phyloP scores from a whole-genome alignment of 2,888 invertebrate genomes.

The Latrodectus hesperus region DNA sequence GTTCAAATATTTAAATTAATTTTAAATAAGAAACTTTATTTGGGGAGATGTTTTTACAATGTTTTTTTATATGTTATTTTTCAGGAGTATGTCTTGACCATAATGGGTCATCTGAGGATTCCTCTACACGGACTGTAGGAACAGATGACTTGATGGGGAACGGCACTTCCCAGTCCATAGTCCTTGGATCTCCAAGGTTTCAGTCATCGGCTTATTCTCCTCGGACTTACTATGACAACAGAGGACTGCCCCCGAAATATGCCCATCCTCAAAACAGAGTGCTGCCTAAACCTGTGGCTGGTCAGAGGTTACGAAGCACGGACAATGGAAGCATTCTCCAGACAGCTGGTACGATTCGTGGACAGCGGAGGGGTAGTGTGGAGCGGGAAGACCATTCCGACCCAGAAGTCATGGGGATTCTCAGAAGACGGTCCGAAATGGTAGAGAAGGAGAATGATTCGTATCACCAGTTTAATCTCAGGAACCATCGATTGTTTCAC shows the following conservation, averaged over 20 bases:
- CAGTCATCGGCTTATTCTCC: neutral
- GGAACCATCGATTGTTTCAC: constrained; percentile 56
- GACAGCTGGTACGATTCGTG: constrained; percentile 50
- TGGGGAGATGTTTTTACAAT: no score
- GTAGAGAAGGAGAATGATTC: constrained; percentile 48
- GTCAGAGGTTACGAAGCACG: constrained; percentile 54
- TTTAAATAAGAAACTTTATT: no score
- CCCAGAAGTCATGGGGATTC: constrained; percentile 43
- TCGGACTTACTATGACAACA: constrained; percentile 12
- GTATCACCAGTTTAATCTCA: constrained; percentile 41
- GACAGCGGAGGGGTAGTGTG: constrained; percentile 20
- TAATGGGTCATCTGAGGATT: neutral
- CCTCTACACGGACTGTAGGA: constrained; percentile 1
- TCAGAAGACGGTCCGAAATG: constrained; percentile 37
- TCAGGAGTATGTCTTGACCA: constrained; percentile 24
- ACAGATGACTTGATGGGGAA: constrained; percentile 54
- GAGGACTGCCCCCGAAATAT: constrained; percentile 30
- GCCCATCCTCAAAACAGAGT: constrained; percentile 61
- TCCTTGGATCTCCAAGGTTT: constrained; percentile 41
- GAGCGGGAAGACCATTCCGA: constrained; percentile 22
- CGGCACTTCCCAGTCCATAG: constrained; percentile 62
- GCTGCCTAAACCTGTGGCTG: constrained; percentile 49
- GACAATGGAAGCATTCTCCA: constrained; percentile 64
- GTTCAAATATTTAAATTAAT: no score
- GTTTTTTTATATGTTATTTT: neutral